Evolutionary conservation across 2,888 invertebrate species (phyloP), one percentile per base, ranked within the genome.

Genomic region (Mystacides longicornis): DNA sequence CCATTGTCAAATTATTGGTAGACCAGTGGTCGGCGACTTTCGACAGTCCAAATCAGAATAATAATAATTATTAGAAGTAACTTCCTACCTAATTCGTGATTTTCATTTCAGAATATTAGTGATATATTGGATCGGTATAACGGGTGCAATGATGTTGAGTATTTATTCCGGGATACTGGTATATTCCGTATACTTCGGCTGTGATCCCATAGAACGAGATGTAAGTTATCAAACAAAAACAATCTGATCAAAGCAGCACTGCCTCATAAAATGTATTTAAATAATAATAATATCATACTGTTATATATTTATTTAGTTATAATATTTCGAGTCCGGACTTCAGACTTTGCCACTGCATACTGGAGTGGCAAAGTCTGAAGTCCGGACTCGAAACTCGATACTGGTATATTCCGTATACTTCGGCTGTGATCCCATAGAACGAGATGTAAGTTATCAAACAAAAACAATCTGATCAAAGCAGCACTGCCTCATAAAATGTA

Each of bases 101-200:
- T 18, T 45, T 33, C 48, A 22, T 69, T 71, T 48, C 65, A 81
- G 81, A 63, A 71, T 81, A 1, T 64, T 83, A 18, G 65, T 71
- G 9, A 64, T 81, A 37, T 82, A 82, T 62, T 78, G 77, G 9
- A 51, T 77, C 33, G 82, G 82, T 1, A 75, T 79, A 37, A 67
- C 77, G 4, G 14, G 73, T 5, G 79, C 83, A 60, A 74, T 82
- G 64, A 71, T 73, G 33, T 67, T 81, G 33, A 82, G 81, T 63
- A 79, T 79, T 61, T 81, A 79, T 65, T 76, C 79, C 46, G 83
- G 83, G 22, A 69, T 82, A 42, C 71, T 82, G 31, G 74, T 82
- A 59, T 75, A 76, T 60, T 75, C 80, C 1, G 75, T 75, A 57
- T 83, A 81, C 66, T 67, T 75, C 46, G 74, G 75, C 60, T 83